Base-by-base conservation (phyloP, 2,797 vertebrate genomes). In the Leucoraja ocellata region DNA sequence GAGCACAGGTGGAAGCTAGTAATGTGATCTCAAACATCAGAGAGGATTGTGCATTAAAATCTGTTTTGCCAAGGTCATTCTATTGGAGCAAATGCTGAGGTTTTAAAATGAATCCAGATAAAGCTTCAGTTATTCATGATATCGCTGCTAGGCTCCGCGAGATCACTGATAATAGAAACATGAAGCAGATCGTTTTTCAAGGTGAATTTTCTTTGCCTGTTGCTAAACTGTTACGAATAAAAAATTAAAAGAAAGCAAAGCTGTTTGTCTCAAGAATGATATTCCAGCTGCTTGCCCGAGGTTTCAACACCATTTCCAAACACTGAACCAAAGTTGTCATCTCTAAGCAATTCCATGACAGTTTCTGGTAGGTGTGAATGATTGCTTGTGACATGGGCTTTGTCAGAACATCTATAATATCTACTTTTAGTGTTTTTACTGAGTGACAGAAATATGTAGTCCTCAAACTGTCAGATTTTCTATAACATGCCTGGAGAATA, bases 331-430 rank as follows among this genome's bases (percentile, higher is more conserved):
- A 74, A 91, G 74, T 74, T 39, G 90, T 73, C 23, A 46, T 46
- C 90, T 71, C 68, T 28, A 91, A 91, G 36, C 9, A 5, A 88
- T 68, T 65, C n/a, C 14, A 21, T 88, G 61, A 65, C n/a, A 36
- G 63, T 65, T 88, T 63, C n/a, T 88, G n/a, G 6, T 18, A n/a
- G 18, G 32, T 68, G 63, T 68, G 61, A 88, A 68, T 88, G n/a
- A 88, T 88, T 68, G 61, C 32, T 88, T 88, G 61, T 88, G 84
- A 88, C 61, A 68, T 36, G n/a, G 32, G 61, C 32, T 88, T 68
- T 88, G 61, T 88, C 84, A 88, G 61, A 65, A 36, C 32, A 68
- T 88, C 28, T 65, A 32, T 65, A 14, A 32, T 65, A 7, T 36
- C n/a, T 18, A 68, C 8, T 88, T 88, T 9, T 88, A 9, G 7